These are phyloP conservation scores for Chalcosyrphus nemorum DNA, from an alignment of 2,888 invertebrate genomes.

Conservation along the genomic window DNA sequence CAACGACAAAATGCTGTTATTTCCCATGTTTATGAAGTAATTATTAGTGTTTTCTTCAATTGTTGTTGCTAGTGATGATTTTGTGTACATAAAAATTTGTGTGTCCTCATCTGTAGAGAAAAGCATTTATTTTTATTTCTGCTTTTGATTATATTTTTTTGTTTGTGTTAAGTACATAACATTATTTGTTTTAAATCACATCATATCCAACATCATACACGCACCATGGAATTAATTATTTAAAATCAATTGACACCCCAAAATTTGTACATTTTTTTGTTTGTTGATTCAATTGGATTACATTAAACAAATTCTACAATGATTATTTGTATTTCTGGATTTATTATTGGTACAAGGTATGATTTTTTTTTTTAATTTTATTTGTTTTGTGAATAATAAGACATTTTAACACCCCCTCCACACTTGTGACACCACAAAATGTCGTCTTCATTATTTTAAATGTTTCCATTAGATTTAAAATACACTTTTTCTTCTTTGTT, in stretches of 20 bases:
- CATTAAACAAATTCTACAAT: constrained; percentile 78
- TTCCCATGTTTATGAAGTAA: constrained; percentile 75
- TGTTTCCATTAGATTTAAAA: background rate
- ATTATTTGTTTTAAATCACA: constrained; percentile 2
- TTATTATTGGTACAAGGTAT: constrained; percentile 84
- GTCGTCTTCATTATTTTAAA: too few species aligned
- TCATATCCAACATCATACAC: background rate
- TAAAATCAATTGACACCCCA: constrained; percentile 16
- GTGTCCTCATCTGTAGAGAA: constrained; percentile 29
- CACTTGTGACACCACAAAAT: background rate
- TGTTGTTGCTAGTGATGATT: constrained; percentile 43
- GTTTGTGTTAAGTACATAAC: constrained; percentile 22
- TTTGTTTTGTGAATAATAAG: background rate
- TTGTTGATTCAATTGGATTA: constrained; percentile 47
- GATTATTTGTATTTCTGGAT: constrained; percentile 86
- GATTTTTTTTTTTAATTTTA: constrained; percentile 42
- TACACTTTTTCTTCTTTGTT: background rate
- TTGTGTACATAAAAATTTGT: constrained; percentile 46
- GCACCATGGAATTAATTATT: constrained; percentile 21
- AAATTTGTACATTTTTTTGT: background rate
- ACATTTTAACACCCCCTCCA: background rate
- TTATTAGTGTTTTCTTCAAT: constrained; percentile 42
- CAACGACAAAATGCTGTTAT: constrained; percentile 73
- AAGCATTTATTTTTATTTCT: constrained; percentile 35
- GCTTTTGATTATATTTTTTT: constrained; percentile 18